Evolutionary conservation across 2,888 invertebrate genomes (phyloP).

Genomic region (Xylota segnis): DNA sequence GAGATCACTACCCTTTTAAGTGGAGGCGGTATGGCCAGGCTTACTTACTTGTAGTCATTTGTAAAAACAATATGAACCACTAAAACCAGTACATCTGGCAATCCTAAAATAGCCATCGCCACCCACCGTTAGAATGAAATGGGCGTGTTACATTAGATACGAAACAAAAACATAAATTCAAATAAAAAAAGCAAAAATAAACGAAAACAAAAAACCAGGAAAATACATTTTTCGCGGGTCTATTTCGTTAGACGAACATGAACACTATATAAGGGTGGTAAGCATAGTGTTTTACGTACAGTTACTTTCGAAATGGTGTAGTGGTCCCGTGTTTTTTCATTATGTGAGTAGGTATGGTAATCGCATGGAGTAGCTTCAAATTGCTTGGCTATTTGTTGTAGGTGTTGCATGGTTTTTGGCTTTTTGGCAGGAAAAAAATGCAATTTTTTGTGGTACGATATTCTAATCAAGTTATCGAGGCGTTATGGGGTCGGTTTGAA

Average conservation of each 20-base stretch:
- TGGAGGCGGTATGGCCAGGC: too few species aligned
- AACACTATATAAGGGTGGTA: background rate
- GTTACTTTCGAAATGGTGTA: background rate
- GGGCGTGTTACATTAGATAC: constrained; percentile 41
- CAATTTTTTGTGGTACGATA: background rate
- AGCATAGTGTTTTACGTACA: background rate
- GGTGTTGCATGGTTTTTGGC: background rate
- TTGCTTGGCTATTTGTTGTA: background rate
- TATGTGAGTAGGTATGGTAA: background rate
- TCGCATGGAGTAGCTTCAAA: background rate
- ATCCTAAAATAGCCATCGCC: background rate
- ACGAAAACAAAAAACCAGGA: constrained; percentile 20
- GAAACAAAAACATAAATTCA: constrained; percentile 52
- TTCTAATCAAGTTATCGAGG: background rate
- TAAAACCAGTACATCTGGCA: background rate
- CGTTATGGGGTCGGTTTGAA: background rate
- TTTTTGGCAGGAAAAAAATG: background rate
- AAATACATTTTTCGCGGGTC: constrained; percentile 44
- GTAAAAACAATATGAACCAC: too few species aligned
- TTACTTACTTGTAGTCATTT: too few species aligned
- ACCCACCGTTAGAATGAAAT: constrained; percentile 13
- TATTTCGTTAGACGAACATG: constrained; percentile 13
- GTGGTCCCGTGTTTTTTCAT: background rate
- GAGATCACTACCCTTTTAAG: too few species aligned
- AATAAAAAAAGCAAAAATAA: constrained; percentile 21